Base-by-base conservation (phyloP, 2,797 vertebrate species). In the Numenius phaeopus region DNA sequence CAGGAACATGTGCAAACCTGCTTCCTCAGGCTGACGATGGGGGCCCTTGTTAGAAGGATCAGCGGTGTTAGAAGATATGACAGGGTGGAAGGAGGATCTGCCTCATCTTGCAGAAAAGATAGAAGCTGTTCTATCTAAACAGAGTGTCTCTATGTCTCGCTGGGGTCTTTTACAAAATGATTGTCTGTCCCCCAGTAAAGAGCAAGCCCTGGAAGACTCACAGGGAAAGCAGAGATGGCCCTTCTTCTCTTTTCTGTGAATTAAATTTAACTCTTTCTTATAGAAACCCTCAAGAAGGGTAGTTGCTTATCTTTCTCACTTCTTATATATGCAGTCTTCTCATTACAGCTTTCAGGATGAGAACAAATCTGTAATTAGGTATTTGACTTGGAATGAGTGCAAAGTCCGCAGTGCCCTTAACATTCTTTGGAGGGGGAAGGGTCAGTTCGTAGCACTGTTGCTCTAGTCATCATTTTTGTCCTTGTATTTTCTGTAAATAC, bases 401-500 rank as follows among this genome's bases (percentile, higher is more conserved):
- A 58, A 87, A 44, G 46, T 65, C 55, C 89, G 42, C 54, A 79
- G n/a, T 18, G 76, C 70, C 29, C 72, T 83, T 95, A 65, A 39
- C 44, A 67, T 89, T 82, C 39, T 90, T 89, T 47, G 64, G 76
- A 90, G 69, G n/a, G 27, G 90, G 37, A 96, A 73, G 40, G 66
- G 81, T 92, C 44, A 50, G 24, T 46, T 46, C 7, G 2, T 66
- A 84, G 30, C 47, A 69, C 54, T 27, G 40, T 59, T 89, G 61
- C 64, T 66, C 24, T 52, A 58, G 83, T 66, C 73, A 84, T 66
- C 29, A 59, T 65, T 94, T 93, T 93, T 34, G 5, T 30, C 64
- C 5, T 7, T 89, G 62, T 89, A 34, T 96, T 96, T 95, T 83
- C 73, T 87, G 44, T 94, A 96, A 92, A 95, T 93, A 79, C 34